A percentile compares a stretch with the other conserved stretches of the same genome.
Evolutionary conservation across 1,140 invertebrate genomes (phyloP).

Genomic region (Drosophila trapezifrons): DNA sequence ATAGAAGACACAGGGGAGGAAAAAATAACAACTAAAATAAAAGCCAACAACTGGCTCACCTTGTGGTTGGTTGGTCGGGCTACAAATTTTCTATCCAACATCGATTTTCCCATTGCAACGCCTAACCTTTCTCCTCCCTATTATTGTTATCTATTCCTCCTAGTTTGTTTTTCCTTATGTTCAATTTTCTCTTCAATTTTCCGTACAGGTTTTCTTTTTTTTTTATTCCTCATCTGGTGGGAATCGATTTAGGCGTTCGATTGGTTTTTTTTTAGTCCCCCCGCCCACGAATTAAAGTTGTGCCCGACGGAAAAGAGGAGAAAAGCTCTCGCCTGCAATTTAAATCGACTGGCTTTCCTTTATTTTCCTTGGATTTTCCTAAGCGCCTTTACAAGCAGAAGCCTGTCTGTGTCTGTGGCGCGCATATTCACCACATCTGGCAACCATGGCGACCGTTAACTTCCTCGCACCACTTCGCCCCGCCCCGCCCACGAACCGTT

Average conservation of each 20-base stretch:
- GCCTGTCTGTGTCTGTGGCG: conserved; percentile 21
- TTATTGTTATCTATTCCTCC: conserved; percentile 41
- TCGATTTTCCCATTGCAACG: conserved; percentile 52
- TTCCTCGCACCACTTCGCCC: conserved; percentile 12
- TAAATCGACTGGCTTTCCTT: conserved; percentile 22
- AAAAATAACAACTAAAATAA: conserved; percentile 22
- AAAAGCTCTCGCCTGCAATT: conserved; percentile 28
- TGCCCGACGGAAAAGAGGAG: conserved; percentile 5
- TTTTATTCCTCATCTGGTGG: conserved; percentile 7
- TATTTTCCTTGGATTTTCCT: conserved; percentile 17
- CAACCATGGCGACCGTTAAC: conserved; percentile 57
- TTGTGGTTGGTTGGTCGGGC: conserved; percentile 37
- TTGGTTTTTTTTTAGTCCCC: conserved; percentile 24
- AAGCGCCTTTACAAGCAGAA: conserved; percentile 18
- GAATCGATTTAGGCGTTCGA: conserved; percentile 46
- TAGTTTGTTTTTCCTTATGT: conserved; percentile 38
- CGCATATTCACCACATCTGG: conserved; percentile 68
- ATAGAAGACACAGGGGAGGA: background rate
- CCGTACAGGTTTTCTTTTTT: conserved; percentile 35
- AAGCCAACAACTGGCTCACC: conserved; percentile 49
- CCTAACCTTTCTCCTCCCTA: conserved; percentile 34
- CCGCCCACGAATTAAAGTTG: conserved; percentile 44
- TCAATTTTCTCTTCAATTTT: conserved; percentile 42
- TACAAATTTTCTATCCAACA: conserved; percentile 44
- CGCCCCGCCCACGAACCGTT: conserved; percentile 43